phyloP scores from a whole-genome alignment of 2,888 invertebrate species.

The Rhodophaea formosa region DNA sequence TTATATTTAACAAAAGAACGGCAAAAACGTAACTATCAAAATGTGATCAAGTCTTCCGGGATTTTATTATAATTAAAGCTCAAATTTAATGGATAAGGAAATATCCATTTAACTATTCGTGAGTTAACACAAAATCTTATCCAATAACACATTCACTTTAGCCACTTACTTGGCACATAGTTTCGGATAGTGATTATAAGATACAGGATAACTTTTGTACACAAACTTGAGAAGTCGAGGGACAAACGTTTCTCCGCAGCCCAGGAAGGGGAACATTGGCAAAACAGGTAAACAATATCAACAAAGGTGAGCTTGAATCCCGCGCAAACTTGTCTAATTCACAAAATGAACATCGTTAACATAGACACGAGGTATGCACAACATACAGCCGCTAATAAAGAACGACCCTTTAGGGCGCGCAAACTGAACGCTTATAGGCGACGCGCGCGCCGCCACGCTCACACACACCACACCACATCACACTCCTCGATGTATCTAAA shows the following conservation, averaged over 20 bases:
- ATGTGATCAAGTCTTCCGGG: conserved; percentile 59
- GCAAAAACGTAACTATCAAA: conserved; percentile 39
- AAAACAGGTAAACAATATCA: conserved; percentile 38
- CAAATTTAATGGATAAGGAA: conserved; percentile 67
- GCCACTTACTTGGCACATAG: conserved; percentile 60
- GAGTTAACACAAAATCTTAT: conserved; percentile 58
- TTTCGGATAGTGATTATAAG: conserved; percentile 47
- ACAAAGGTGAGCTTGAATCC: conserved; percentile 36
- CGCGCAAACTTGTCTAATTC: conserved; percentile 20
- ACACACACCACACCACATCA: conserved; percentile 41
- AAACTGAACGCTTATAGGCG: conserved; percentile 28
- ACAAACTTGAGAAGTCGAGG: conserved; percentile 45
- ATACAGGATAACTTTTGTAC: conserved; percentile 50
- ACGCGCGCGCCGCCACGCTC: conserved; percentile 27
- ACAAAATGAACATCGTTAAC: conserved; percentile 32
- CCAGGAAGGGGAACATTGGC: conserved; percentile 36
- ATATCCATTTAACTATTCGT: conserved; percentile 56
- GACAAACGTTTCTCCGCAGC: conserved; percentile 38
- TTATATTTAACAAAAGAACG: conserved; percentile 32
- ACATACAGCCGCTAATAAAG: conserved; percentile 34
- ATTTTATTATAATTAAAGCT: conserved; percentile 80
- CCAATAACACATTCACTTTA: conserved; percentile 50
- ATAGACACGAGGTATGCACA: conserved; percentile 36
- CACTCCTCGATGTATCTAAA: conserved; percentile 62
- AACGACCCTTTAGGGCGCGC: conserved; percentile 34